A percentile compares a stretch with the other conserved stretches of the same genome.
Evolutionary conservation across 2,797 vertebrate species (phyloP).

Genomic region (Crenuchus spilurus): DNA sequence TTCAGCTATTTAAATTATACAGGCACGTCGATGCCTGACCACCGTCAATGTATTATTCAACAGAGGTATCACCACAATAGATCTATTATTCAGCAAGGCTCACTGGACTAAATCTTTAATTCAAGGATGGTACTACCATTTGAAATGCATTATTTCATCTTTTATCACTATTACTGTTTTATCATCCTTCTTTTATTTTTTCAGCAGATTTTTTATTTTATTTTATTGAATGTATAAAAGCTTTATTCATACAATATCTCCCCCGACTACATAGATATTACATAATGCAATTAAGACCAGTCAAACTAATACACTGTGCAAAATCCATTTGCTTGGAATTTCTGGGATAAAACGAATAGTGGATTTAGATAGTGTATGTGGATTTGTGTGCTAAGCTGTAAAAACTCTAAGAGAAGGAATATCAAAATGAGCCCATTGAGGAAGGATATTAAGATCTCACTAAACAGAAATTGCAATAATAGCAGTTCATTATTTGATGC

Average conservation of each 20-base stretch:
- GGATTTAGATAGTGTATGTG: constrained; percentile 16
- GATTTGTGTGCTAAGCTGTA: constrained; percentile 26
- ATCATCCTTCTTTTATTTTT: not conserved
- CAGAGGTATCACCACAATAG: constrained; percentile 67
- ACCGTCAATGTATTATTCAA: constrained; percentile 52
- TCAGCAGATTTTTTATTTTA: not conserved
- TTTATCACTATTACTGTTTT: constrained; percentile 16
- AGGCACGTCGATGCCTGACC: constrained; percentile 58
- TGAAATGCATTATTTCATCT: constrained; percentile 58
- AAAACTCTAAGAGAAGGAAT: constrained; percentile 9
- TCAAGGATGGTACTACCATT: constrained; percentile 4
- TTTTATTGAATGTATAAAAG: not conserved
- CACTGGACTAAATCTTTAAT: constrained; percentile 66
- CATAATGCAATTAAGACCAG: constrained; percentile 5
- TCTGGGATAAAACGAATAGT: not conserved
- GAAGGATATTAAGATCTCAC: not conserved
- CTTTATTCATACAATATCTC: not conserved
- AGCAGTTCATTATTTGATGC: too few relatives aligned
- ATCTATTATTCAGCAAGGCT: constrained; percentile 68
- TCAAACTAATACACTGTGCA: not conserved
- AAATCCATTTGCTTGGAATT: not conserved
- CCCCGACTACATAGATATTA: not conserved
- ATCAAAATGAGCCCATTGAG: constrained; percentile 12
- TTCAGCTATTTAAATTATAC: constrained; percentile 62
- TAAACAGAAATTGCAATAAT: not conserved